Evolutionary conservation across 2,888 invertebrate genomes (phyloP), one percentile per base, ranked within the genome.

Genomic region (Chironomus riparius): DNA sequence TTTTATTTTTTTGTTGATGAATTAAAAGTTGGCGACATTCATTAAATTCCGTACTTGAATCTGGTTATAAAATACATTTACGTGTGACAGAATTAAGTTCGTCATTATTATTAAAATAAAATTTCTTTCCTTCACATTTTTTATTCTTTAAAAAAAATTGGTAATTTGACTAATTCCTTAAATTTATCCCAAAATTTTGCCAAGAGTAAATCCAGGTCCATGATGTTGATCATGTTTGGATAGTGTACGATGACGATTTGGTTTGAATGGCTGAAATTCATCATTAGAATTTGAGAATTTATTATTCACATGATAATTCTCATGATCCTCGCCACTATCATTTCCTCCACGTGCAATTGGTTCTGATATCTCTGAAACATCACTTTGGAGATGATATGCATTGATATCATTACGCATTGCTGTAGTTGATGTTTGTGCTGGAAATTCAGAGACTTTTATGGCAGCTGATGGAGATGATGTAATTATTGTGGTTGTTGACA

Each of bases 181-280:
- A 72, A 13, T 76, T 81, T 84, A 84, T 79, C 84, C 84, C 79
- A 84, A 80, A 79, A 84, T 83, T 79, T 84, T 84, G 79, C 84
- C 84, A 80, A 83, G 83, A 78, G 81, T 81, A 76, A 82, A 81
- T 79, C 84, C 83, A 79, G 83, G 83, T n/a, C 68, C 68, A 24
- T 74, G 65, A 74, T 71, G 71, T 4, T 74, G 74, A 2, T 74
- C 74, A 15, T n/a, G 12, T 78, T 84, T 83, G 77, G 82, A 83
- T 74, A 84, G 81, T 76, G 81, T 81, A 77, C 84, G 83, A 79
- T 82, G 81, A 78, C 84, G 83, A 80, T 84, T 84, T 69, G 84
- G 84, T 78, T 83, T 83, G 77, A 82, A 84, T 76, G 82, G 83
- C 77, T 83, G 80, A 80, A 81, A 83, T 18, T 72, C 18, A 77